Evolutionary conservation across 2,797 vertebrate species (phyloP).

Genomic region (Peromyscus aztecus): DNA sequence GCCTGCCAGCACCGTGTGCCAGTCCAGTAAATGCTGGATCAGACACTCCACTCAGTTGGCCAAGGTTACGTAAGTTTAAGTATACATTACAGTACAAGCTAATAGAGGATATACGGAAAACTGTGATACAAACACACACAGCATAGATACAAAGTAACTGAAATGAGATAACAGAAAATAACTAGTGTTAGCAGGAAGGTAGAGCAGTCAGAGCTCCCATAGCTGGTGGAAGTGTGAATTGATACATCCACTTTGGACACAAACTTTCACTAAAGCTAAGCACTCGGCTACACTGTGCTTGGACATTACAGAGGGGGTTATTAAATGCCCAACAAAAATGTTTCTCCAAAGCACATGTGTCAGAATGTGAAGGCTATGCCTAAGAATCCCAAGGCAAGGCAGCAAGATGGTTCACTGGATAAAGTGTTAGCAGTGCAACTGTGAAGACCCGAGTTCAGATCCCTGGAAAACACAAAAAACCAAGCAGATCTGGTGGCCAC

Average conservation of each 20-base stretch:
- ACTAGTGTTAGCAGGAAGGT: background rate
- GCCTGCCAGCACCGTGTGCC: background rate
- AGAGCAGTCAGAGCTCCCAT: background rate
- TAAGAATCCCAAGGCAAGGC: background rate
- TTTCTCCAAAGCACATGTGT: background rate
- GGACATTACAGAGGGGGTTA: background rate
- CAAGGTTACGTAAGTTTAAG: background rate
- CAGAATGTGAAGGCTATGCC: background rate
- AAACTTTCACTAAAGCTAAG: background rate
- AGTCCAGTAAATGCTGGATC: background rate
- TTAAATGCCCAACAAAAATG: background rate
- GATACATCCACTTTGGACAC: background rate
- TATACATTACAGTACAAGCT: background rate
- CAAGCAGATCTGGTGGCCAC: background rate
- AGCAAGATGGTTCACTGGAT: background rate
- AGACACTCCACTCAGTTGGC: background rate
- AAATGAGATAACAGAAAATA: background rate
- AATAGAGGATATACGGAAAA: background rate
- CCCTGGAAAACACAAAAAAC: background rate
- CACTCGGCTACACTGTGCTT: background rate
- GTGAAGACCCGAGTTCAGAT: background rate
- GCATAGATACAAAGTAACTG: background rate
- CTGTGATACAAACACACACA: background rate
- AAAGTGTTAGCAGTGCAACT: background rate
- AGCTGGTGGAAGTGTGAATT: background rate